These are phyloP conservation scores for Flabesymbios commensalis DNA, from an alignment of 2,888 invertebrate genomes.

Conservation along the genomic window DNA sequence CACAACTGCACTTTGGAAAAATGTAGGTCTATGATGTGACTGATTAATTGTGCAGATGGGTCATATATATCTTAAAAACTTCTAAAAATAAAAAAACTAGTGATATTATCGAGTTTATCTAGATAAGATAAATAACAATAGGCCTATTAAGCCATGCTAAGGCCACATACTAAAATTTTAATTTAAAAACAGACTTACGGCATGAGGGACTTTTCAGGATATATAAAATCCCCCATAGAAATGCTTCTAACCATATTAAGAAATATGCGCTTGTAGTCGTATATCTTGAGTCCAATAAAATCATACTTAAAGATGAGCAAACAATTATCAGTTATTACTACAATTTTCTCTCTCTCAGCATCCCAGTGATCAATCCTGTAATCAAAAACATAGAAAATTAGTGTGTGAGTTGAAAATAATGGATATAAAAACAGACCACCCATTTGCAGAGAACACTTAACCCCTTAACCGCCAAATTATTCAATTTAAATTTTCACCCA, in stretches of 20 bases:
- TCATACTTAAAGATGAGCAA: constrained; percentile 81
- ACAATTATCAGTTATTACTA: constrained; percentile 75
- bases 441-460: constrained; percentile 1
- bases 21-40: no score
- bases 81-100: neutral
- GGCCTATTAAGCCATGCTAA: neutral
- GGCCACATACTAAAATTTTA: neutral
- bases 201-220: constrained; percentile 78
- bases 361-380: constrained; percentile 84
- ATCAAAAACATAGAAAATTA: neutral
- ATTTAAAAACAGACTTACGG: constrained; percentile 71
- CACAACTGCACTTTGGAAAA: no score
- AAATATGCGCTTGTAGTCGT: constrained; percentile 73
- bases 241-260: constrained; percentile 74
- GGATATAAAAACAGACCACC: neutral
- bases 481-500: no score
- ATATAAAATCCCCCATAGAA: constrained; percentile 77
- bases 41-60: no score
- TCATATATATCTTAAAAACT: no score
- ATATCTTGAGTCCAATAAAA: constrained; percentile 77
- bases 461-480: no score
- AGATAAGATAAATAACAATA: neutral
- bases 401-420: neutral
- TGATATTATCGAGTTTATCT: neutral
- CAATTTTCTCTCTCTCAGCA: constrained; percentile 79